phyloP scores from a whole-genome alignment of 2,797 vertebrate genomes.

The Muraenolepis orangiensis region DNA sequence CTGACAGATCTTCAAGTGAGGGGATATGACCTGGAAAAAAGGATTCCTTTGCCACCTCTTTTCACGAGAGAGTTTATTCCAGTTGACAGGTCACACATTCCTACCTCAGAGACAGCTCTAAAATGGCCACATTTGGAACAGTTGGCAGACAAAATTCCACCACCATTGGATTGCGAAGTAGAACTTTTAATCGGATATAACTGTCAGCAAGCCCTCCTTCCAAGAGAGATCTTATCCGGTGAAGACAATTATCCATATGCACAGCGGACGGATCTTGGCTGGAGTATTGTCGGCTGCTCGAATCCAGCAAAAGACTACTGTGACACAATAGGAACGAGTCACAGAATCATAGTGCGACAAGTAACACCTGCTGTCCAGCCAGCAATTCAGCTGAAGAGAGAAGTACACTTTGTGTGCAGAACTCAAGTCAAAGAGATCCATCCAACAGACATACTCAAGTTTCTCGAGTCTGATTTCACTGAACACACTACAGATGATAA shows the following conservation, averaged over 20 bases:
- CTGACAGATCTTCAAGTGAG: constrained; percentile 17
- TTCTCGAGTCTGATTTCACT: constrained; percentile 26
- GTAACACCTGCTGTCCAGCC: constrained; percentile 19
- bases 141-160: constrained; percentile 26
- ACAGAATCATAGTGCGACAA: constrained; percentile 29
- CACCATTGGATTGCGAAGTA: constrained; percentile 23
- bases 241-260: constrained; percentile 27
- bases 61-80: constrained; percentile 27
- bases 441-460: constrained; percentile 26
- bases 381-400: too few relatives aligned
- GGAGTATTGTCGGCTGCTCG: constrained; percentile 19
- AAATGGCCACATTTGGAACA: constrained; percentile 40
- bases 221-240: constrained; percentile 23
- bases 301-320: neutral
- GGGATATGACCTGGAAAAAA: constrained; percentile 6
- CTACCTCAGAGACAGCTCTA: constrained; percentile 18
- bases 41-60: constrained; percentile 11
- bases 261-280: constrained; percentile 22
- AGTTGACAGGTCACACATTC: constrained; percentile 14
- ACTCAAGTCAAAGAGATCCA: constrained; percentile 24
- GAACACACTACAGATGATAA: constrained; percentile 27
- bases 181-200: neutral
- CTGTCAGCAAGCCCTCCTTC: constrained; percentile 27
- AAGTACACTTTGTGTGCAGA: constrained; percentile 27
- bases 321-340: constrained; percentile 32